phyloP scores from a whole-genome alignment of 2,113 vertebrate species.

The Lota lota region DNA sequence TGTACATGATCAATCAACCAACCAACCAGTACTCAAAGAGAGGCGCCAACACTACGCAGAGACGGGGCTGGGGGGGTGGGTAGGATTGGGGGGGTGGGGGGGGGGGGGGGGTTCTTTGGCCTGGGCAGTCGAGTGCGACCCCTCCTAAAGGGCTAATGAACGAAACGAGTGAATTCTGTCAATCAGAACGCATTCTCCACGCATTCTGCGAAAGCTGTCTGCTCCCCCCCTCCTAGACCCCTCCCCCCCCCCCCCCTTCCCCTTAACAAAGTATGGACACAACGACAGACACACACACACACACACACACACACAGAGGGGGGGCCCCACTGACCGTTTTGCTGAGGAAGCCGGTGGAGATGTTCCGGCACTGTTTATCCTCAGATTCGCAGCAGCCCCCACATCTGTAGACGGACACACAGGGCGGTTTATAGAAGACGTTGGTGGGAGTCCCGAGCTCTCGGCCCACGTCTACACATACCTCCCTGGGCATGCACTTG shows the following conservation, averaged over 20 bases:
- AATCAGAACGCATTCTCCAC: slow-evolving; percentile 5
- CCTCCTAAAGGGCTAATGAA: no score
- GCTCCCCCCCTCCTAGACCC: no score
- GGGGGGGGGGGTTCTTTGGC: no score
- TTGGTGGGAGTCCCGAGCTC: slow-evolving; percentile 97
- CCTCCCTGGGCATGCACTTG: slow-evolving; percentile 94
- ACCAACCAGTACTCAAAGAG: no score
- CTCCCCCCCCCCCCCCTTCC: no score
- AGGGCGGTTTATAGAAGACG: slow-evolving; percentile 99
- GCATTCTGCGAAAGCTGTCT: no score
- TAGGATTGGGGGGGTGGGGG: no score
- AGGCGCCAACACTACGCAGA: no score
- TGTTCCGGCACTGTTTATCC: slow-evolving; percentile 93
- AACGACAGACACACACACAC: not conserved
- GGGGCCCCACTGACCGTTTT: slow-evolving; percentile 81
- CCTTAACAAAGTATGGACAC: not conserved
- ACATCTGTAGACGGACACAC: slow-evolving; percentile 99
- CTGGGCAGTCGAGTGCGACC: no score
- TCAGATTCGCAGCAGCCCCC: slow-evolving; percentile 98
- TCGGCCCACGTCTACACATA: slow-evolving; percentile 98
- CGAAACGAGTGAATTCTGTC: no score
- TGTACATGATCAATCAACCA: no score
- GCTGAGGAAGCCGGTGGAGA: slow-evolving; percentile 92
- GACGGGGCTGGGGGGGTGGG: no score
- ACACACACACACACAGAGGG: slow-evolving; percentile 4